Evolutionary conservation across 1,140 invertebrate species (phyloP).

Genomic region (Aphelenchoides besseyi): DNA sequence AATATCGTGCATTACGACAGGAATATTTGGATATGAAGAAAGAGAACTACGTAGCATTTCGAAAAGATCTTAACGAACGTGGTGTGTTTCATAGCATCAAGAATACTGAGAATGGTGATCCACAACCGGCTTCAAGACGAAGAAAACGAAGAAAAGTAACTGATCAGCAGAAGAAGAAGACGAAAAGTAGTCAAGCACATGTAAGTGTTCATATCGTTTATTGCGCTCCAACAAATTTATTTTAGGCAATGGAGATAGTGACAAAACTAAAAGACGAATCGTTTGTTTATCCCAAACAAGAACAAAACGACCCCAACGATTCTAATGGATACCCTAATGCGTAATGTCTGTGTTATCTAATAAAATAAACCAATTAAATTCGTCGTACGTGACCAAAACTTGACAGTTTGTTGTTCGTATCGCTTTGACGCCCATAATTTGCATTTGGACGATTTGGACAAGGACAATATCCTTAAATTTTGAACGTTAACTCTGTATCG

Average conservation of each 20-base stretch:
- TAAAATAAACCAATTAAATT: background rate
- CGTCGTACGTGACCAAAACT: background rate
- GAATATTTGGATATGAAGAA: conserved; percentile 36
- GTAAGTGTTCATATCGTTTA: too few species aligned
- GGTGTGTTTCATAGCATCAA: background rate
- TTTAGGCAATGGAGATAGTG: too few species aligned
- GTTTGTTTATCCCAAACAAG: too few species aligned
- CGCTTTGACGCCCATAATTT: background rate
- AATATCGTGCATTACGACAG: conserved; percentile 34
- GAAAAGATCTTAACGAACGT: conserved; percentile 9
- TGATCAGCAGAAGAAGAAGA: background rate
- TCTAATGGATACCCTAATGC: too few species aligned
- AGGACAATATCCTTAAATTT: background rate
- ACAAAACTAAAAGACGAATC: background rate
- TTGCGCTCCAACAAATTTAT: too few species aligned
- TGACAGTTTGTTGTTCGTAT: background rate
- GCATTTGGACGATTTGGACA: background rate
- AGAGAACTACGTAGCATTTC: conserved; percentile 11
- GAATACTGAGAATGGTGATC: background rate
- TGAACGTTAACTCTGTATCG: background rate
- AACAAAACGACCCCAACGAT: too few species aligned
- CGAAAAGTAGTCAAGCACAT: background rate
- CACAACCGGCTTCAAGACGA: too few species aligned
- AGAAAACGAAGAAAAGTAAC: too few species aligned
- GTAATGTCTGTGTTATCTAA: too few species aligned